Evolutionary conservation across 2,113 vertebrate genomes (phyloP).

Genomic region (Pedetes capensis): DNA sequence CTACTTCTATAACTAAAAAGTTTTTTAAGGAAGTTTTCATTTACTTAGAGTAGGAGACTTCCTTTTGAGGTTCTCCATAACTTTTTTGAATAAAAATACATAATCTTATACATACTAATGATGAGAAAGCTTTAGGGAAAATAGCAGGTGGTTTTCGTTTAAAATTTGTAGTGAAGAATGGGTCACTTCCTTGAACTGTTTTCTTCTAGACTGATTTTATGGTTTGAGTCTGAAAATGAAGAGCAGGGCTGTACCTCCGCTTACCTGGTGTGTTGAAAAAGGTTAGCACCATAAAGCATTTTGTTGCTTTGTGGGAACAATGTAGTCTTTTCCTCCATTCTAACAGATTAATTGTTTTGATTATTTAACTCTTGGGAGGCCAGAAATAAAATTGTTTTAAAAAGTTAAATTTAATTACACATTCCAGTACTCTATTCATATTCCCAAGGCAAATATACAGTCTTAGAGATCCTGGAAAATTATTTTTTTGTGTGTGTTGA

Average conservation of each 20-base stretch:
- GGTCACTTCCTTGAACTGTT: not conserved
- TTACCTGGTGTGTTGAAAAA: not conserved
- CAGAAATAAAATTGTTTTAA: slow-evolving; percentile 10
- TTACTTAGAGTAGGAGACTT: not conserved
- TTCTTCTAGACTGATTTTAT: not conserved
- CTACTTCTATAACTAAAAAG: not conserved
- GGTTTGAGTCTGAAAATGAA: not conserved
- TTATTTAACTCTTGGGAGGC: not conserved
- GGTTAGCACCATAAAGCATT: not conserved
- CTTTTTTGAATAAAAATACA: not conserved
- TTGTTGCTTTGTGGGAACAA: not conserved
- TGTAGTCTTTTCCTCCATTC: not conserved
- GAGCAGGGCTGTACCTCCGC: not conserved
- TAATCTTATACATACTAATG: not conserved
- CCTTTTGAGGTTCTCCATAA: not conserved
- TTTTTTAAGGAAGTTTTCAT: not conserved
- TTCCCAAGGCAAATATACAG: not conserved
- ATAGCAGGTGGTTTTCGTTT: not conserved
- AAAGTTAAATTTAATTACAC: not conserved
- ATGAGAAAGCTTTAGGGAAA: not conserved
- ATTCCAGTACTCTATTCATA: not conserved
- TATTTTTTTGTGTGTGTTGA: not conserved
- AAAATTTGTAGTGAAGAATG: not conserved
- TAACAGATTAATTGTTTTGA: slow-evolving; percentile 2
- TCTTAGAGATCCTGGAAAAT: not conserved